Base-by-base conservation (phyloP, 2,797 vertebrate genomes). In the Anguilla pacifica region DNA sequence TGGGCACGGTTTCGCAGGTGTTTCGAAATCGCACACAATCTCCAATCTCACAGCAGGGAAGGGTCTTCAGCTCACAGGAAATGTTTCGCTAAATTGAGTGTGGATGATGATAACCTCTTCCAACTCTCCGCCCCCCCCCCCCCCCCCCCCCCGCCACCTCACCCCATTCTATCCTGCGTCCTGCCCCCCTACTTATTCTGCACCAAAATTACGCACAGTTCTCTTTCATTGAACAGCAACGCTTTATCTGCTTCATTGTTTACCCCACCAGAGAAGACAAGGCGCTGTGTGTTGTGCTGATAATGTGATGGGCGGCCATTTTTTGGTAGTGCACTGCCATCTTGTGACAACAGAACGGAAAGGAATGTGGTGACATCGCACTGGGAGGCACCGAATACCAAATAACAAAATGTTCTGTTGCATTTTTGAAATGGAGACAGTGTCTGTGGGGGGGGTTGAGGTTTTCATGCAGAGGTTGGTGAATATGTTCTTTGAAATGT, bases 301-400 rank as follows among this genome's bases (percentile, higher is more conserved):
- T 39, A 35, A 25, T n/a, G 31, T 25, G 10, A 31, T 17, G 35
- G 39, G 43, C n/a, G 22, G 51, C 0, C 6, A 51, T 83, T 55
- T 72, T 86, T 22, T 86, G 43, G 85, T 51, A 22, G 43, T 51
- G 31, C 61, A 86, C 25, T 39, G 61, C 85, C 85, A 86, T 31
- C 85, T 72, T 31, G 57, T 70, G 85, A 46, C 31, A 51, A 64
- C 35, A 67, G 3, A 17, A 25, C 25, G 59, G 13, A 85, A 67
- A 19, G 39, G 46, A 28, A 0, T 2, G 64, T n/a, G 17, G 64
- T 35, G 22, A 61, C 15, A 31, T 55, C 17, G 53, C 51, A 28
- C 11, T 57, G 6, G 43, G 9, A 25, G 11, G 11, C 22, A 11
- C 0, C 5, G 10, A 70, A 31, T 35, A 35, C 4, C 57, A 85